phyloP scores from a whole-genome alignment of 2,888 invertebrate genomes.

The Apamea anceps region DNA sequence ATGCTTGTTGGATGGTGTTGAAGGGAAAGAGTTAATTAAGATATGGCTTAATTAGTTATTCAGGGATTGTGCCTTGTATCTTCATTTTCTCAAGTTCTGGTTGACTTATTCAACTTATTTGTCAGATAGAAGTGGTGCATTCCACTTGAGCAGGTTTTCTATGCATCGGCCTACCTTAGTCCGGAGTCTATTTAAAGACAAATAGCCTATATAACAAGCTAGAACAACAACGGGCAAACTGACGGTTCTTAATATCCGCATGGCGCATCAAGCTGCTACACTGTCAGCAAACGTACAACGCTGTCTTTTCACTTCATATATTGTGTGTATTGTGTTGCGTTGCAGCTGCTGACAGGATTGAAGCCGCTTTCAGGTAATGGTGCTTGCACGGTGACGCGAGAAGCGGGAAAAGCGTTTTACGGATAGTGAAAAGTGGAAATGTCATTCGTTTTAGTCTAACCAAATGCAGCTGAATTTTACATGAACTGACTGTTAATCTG shows the following conservation, averaged over 20 bases:
- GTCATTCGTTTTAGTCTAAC: neutral
- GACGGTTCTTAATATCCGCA: constrained; percentile 22
- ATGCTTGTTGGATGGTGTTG: neutral
- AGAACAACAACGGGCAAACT: neutral
- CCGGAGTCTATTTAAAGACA: no score
- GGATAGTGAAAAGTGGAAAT: neutral
- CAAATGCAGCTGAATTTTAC: neutral
- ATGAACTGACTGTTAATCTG: neutral
- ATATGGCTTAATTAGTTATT: neutral
- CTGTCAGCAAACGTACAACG: constrained; percentile 2
- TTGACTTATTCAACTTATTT: neutral
- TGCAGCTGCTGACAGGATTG: constrained; percentile 9
- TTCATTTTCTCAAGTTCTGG: neutral
- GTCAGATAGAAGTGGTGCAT: no score
- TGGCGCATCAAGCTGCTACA: constrained; percentile 9
- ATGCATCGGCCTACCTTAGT: no score
- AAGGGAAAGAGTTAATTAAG: constrained; percentile 14
- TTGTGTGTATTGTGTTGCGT: constrained; percentile 3
- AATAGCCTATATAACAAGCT: neutral
- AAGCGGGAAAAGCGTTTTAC: neutral
- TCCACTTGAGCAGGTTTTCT: no score
- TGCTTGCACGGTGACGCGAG: neutral
- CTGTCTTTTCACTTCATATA: constrained; percentile 15
- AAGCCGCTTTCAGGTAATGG: neutral
- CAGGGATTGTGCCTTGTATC: neutral